Evolutionary conservation across 2,888 invertebrate species (phyloP).

Genomic region (Lomographa bimaculata): DNA sequence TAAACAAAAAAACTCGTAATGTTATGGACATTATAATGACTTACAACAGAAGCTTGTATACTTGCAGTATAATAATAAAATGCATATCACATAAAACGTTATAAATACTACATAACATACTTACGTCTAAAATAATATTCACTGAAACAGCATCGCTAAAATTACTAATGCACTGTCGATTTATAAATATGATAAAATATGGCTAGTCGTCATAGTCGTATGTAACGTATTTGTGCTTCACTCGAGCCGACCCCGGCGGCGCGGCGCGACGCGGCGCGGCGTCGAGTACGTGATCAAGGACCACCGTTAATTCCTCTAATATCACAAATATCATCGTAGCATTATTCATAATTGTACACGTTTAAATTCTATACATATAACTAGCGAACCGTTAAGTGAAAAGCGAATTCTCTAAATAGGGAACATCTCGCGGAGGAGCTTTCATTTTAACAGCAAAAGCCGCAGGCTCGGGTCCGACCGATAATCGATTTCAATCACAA

Average conservation of each 20-base stretch:
- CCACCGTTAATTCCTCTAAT: slow-evolving; percentile 61
- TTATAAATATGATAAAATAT: slow-evolving; percentile 72
- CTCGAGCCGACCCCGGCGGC: slow-evolving; percentile 30
- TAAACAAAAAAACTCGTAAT: slow-evolving; percentile 10
- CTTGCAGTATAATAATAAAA: slow-evolving; percentile 82
- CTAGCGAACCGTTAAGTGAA: slow-evolving; percentile 21
- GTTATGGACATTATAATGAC: slow-evolving; percentile 67
- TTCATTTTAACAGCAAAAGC: slow-evolving; percentile 30
- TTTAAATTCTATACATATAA: slow-evolving; percentile 14
- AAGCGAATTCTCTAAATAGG: slow-evolving; percentile 27
- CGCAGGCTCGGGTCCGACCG: slow-evolving; percentile 20
- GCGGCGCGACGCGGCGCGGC: slow-evolving; percentile 18
- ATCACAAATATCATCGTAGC: slow-evolving; percentile 77
- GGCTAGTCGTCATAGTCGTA: slow-evolving; percentile 72
- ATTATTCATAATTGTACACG: slow-evolving; percentile 46
- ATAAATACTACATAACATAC: slow-evolving; percentile 82
- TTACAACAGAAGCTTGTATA: slow-evolving; percentile 83
- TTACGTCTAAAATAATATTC: slow-evolving; percentile 73
- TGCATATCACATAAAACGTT: slow-evolving; percentile 82
- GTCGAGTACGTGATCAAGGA: slow-evolving; percentile 40
- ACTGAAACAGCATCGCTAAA: slow-evolving; percentile 68
- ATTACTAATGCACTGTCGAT: slow-evolving; percentile 47
- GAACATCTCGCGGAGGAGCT: slow-evolving; percentile 26
- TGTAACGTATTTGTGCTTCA: slow-evolving; percentile 69
- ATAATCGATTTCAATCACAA: slow-evolving; percentile 42